Percentiles rank a stretch among this genome's conserved stretches.
phyloP scores from a whole-genome alignment of 2,888 invertebrate species.

The Amiota mariae region DNA sequence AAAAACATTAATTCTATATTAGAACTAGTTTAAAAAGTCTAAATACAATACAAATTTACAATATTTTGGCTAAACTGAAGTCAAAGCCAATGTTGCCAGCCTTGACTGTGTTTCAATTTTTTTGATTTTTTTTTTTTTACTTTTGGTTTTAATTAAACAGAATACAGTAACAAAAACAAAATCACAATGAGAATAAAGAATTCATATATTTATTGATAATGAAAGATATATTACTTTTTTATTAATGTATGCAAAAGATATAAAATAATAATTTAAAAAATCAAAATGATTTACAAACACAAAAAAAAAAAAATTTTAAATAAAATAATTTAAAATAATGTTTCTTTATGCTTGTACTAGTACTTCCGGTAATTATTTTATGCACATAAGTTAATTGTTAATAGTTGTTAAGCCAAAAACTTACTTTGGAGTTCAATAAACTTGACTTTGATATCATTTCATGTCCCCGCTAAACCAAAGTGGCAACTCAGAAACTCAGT shows the following conservation, averaged over 20 bases:
- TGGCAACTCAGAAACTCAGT: no score
- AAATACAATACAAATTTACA: neutral
- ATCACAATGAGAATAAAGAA: neutral
- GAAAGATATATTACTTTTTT: neutral
- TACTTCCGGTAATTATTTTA: slow-evolving; percentile 61
- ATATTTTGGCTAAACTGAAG: slow-evolving; percentile 51
- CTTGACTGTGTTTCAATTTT: slow-evolving; percentile 45
- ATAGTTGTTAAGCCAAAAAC: neutral
- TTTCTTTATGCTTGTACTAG: neutral
- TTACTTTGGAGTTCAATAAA: slow-evolving; percentile 18
- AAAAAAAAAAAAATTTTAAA: slow-evolving; percentile 54
- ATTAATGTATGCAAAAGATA: slow-evolving; percentile 27
- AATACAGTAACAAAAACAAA: slow-evolving; percentile 1
- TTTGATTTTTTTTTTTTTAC: no score
- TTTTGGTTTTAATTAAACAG: slow-evolving; percentile 61
- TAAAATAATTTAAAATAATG: slow-evolving; percentile 44
- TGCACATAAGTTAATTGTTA: neutral
- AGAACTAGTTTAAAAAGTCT: slow-evolving; percentile 1
- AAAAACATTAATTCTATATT: slow-evolving; percentile 45
- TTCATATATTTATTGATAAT: neutral
- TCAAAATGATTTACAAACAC: slow-evolving; percentile 24
- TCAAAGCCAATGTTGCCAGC: slow-evolving; percentile 38
- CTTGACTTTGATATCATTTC: neutral
- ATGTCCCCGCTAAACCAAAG: neutral
- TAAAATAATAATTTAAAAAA: slow-evolving; percentile 53